These are phyloP conservation scores for Sebastiscus albofasciatus DNA, from an alignment of 2,797 vertebrate species.

Conservation along the genomic window DNA sequence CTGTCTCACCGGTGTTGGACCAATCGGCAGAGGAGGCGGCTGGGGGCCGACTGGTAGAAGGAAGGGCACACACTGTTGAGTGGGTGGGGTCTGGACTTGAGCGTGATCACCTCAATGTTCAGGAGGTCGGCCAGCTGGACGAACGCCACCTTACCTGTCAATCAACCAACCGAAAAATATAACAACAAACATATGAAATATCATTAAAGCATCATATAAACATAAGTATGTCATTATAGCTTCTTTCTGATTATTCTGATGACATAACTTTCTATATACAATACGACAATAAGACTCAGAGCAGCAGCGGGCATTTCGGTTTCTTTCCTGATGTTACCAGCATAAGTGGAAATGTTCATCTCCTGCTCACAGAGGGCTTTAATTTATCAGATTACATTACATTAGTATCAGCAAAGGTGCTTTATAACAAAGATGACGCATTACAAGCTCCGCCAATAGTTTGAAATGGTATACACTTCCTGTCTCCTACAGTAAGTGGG, in stretches of 20 bases:
- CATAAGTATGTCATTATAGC: not conserved
- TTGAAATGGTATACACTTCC: too few species aligned
- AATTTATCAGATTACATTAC: too few species aligned
- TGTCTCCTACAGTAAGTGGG: too few species aligned
- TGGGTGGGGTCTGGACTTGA: conserved; percentile 87
- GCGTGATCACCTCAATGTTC: conserved; percentile 91
- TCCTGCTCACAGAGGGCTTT: too few species aligned
- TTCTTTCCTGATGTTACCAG: too few species aligned
- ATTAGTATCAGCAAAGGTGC: too few species aligned
- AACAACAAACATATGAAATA: not conserved
- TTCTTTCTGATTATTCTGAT: not conserved
- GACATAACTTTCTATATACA: not conserved
- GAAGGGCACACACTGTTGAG: conserved; percentile 78
- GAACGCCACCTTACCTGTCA: conserved; percentile 88
- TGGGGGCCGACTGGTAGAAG: conserved; percentile 83
- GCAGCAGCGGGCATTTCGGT: not conserved
- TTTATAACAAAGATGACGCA: too few species aligned
- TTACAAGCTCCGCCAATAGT: too few species aligned
- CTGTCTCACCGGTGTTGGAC: conserved; percentile 87
- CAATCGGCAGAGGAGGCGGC: conserved; percentile 80
- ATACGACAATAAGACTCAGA: not conserved
- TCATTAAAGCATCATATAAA: not conserved
- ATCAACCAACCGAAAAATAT: not conserved
- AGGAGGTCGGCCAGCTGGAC: conserved; percentile 91
- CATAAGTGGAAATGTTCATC: too few species aligned